Base-by-base conservation (phyloP, 1,140 invertebrate species). In the Spodoptera litura region DNA sequence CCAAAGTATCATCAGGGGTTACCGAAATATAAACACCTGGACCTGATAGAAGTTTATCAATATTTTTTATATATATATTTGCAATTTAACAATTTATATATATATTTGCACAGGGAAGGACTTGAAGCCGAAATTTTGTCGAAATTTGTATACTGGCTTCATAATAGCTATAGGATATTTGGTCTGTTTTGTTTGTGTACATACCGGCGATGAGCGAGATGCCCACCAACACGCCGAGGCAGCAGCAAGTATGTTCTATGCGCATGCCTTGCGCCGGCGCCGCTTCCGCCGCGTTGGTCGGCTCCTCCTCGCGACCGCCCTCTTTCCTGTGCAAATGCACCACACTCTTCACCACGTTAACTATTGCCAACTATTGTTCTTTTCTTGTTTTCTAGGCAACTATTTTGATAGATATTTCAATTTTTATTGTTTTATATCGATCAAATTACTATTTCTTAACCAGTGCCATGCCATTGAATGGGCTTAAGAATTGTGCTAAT, bases 201-300 rank as follows among this genome's bases (percentile, higher is more conserved):
- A 75, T 76, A 95, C 94, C 93, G 93, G 94, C 94, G 79, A 95
- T 93, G 89, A 95, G 91, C 83, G 90, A 92, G 86, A 95, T 87
- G 88, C 93, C 93, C 88, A 95, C 90, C 88, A 95, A 90, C 83
- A 93, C 93, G 88, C 92, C 94, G 86, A 95, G 90, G 89, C 92
- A 94, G 85, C 93, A 95, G 87, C 94, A 94, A 80, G 92, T 91
- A 87, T 93, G 90, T 85, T 94, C 91, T 78, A 86, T 91, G 85
- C 89, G 91, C 91, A 93, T 91, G 84, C 87, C 85, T 73, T 79
- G 82, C 61, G 78, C 80, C 79, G 89, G 82, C 80, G 84, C 85
- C 87, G 83, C 87, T 77, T 87, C 87, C 85, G 88, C 83, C 88
- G 91, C 88, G 86, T 88, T 88, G 87, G 89, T 89, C 83, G 92